phyloP scores from a whole-genome alignment of 2,113 vertebrate genomes.

The Semnornis frantzii region DNA sequence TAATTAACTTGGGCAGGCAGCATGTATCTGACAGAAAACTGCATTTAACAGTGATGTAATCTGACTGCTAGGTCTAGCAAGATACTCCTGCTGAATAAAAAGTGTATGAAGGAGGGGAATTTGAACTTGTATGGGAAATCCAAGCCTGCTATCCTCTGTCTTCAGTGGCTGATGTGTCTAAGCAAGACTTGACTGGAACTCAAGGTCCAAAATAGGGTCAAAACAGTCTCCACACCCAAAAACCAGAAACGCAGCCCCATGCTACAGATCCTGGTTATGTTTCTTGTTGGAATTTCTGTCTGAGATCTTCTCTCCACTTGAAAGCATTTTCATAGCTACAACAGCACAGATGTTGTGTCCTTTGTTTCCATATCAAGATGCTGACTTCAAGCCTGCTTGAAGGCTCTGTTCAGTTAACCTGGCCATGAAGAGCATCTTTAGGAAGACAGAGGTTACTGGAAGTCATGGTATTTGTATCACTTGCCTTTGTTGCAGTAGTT shows the following conservation, averaged over 20 bases:
- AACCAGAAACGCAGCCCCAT: accelerated
- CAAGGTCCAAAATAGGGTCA: background rate
- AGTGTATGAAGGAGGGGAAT: background rate
- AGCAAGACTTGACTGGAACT: background rate
- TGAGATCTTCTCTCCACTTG: background rate
- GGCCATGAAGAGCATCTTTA: background rate
- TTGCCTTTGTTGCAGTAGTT: background rate
- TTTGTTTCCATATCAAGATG: background rate
- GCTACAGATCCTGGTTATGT: background rate
- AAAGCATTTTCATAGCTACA: background rate
- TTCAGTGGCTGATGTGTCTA: background rate
- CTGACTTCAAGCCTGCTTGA: background rate
- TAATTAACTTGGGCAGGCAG: background rate
- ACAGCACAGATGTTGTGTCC: background rate
- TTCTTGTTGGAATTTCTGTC: background rate
- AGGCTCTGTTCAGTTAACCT: background rate
- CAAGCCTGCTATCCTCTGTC: background rate
- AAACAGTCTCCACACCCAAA: background rate
- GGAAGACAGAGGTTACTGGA: background rate
- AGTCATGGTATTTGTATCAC: background rate
- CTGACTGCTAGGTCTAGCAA: background rate
- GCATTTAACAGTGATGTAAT: background rate
- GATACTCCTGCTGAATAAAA: background rate
- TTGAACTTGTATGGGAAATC: background rate
- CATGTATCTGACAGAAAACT: background rate